A percentile compares a stretch with the other conserved stretches of the same genome.
Evolutionary conservation across 2,797 vertebrate species (phyloP).

Genomic region (Picus viridis): DNA sequence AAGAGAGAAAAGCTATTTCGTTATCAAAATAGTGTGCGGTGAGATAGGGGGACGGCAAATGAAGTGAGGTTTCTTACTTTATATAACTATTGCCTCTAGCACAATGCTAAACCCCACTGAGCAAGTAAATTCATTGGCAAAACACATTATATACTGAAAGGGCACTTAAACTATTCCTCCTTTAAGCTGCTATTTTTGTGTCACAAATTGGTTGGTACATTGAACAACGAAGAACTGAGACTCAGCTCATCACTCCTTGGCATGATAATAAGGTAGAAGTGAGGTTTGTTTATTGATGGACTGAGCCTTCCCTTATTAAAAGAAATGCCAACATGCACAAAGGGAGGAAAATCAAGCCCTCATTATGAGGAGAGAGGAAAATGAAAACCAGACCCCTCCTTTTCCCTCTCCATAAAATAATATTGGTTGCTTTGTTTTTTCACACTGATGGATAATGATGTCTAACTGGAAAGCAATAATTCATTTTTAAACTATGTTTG

Average conservation of each 20-base stretch:
- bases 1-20: slow-evolving; percentile 23
- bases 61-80: background rate
- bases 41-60: slow-evolving; percentile 18
- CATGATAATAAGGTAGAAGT: background rate
- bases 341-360: background rate
- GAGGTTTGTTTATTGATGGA: background rate
- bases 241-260: slow-evolving; percentile 9
- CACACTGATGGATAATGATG: background rate
- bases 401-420: background rate
- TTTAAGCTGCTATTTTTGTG: slow-evolving; percentile 33
- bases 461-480: background rate
- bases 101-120: slow-evolving; percentile 32
- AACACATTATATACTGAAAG: slow-evolving; percentile 41
- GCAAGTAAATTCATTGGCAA: slow-evolving; percentile 51
- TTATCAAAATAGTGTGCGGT: slow-evolving; percentile 9
- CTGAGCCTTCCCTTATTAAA: slow-evolving; percentile 17
- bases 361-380: background rate
- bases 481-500: background rate
- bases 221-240: background rate
- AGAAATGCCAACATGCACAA: background rate
- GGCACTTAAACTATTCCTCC: slow-evolving; percentile 21
- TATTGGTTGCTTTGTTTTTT: background rate
- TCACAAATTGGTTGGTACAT: background rate
- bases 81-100: slow-evolving; percentile 33
- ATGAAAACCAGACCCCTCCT: background rate